phyloP scores from a whole-genome alignment of 1,140 invertebrate genomes.

The Aphelinus certus region DNA sequence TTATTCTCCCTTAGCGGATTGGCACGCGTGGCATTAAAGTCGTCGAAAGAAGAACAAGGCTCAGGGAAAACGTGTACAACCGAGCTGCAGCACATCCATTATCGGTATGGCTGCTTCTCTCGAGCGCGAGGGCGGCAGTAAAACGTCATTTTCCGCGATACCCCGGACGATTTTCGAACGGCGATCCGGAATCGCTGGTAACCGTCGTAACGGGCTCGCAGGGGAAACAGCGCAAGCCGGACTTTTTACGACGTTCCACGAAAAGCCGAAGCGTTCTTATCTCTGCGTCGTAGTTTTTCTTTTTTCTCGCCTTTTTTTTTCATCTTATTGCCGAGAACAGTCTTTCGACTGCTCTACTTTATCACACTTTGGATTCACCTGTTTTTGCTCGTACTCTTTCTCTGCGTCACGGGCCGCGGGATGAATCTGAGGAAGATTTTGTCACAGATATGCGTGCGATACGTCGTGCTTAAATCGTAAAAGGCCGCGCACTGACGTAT shows the following conservation, averaged over 20 bases:
- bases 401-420: neutral
- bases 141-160: slow-evolving; percentile 37
- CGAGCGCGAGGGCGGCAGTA: slow-evolving; percentile 16
- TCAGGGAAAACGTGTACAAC: too few species aligned
- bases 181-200: slow-evolving; percentile 29
- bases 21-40: neutral
- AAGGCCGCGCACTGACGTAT: too few species aligned
- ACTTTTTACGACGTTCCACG: slow-evolving; percentile 29
- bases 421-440: slow-evolving; percentile 20
- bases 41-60: too few species aligned
- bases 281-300: neutral
- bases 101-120: neutral
- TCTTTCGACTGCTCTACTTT: slow-evolving; percentile 1
- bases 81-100: neutral
- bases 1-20: slow-evolving; percentile 19
- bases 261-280: slow-evolving; percentile 30
- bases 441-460: neutral
- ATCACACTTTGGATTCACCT: slow-evolving; percentile 12
- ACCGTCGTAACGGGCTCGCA: slow-evolving; percentile 31
- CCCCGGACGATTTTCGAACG: slow-evolving; percentile 30
- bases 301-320: neutral
- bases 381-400: neutral
- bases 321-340: neutral
- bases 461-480: too few species aligned
- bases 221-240: neutral